phyloP scores from a whole-genome alignment of 2,113 vertebrate species.

The Pseudolaguvia tuberculata region DNA sequence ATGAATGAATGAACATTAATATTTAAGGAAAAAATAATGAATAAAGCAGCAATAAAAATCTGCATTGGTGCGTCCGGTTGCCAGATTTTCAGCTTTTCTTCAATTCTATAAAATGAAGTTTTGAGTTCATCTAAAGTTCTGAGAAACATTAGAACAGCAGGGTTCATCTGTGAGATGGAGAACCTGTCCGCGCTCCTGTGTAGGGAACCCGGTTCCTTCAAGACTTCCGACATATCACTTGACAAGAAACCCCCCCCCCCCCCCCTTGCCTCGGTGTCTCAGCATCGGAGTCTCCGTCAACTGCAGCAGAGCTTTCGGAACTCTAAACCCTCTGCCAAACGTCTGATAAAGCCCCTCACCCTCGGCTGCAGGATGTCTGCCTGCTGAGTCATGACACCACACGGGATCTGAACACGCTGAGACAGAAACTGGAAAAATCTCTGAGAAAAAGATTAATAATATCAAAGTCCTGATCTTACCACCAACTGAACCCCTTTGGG shows the following conservation, averaged over 20 bases:
- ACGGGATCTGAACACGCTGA: not conserved
- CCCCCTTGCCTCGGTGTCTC: constrained; percentile 12
- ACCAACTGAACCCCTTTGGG: no score
- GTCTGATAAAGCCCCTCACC: not conserved
- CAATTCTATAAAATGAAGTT: not conserved
- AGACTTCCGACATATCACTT: constrained; percentile 7
- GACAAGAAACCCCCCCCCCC: not conserved
- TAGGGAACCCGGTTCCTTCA: constrained; percentile 8
- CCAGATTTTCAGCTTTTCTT: not conserved
- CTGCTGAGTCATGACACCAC: not conserved
- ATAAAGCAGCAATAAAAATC: no score
- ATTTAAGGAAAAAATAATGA: no score
- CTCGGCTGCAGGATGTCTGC: not conserved
- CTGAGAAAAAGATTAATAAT: no score
- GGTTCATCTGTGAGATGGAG: not conserved
- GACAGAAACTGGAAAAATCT: no score
- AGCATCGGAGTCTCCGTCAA: constrained; percentile 6
- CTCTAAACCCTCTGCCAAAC: constrained; percentile 19
- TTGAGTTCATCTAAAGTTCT: not conserved
- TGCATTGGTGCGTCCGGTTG: no score
- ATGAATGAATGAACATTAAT: no score
- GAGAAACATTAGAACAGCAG: not conserved
- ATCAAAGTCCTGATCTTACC: no score
- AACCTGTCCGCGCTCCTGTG: not conserved
- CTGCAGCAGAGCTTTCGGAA: constrained; percentile 24